Evolutionary conservation across 2,113 vertebrate species (phyloP).

Genomic region (Poicephalus meyeri): DNA sequence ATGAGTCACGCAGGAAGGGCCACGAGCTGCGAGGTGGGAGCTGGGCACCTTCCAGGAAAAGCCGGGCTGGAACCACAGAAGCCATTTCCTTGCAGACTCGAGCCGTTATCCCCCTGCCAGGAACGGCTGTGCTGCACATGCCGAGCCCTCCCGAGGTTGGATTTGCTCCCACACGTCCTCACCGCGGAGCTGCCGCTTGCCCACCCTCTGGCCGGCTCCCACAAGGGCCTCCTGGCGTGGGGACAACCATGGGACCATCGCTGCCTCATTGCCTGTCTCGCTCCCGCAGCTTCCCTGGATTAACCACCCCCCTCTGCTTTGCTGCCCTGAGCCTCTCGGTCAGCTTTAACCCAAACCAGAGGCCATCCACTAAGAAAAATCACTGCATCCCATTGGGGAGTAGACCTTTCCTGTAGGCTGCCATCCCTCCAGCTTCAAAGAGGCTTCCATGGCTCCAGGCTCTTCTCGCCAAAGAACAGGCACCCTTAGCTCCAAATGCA

Average conservation of each 20-base stretch:
- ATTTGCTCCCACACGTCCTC: not conserved
- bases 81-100: not conserved
- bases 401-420: not conserved
- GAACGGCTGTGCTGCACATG: not conserved
- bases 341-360: not conserved
- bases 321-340: accelerated
- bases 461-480: not conserved
- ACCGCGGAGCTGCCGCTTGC: accelerated
- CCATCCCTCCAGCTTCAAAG: not conserved
- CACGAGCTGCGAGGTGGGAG: not conserved
- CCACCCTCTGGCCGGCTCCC: not conserved
- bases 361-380: not conserved
- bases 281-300: not conserved
- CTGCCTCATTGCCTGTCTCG: accelerated
- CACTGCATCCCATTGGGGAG: not conserved
- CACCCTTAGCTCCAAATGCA: not conserved
- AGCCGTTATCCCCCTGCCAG: not conserved
- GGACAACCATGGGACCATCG: accelerated
- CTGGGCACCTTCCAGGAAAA: constrained; percentile 58
- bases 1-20: constrained; percentile 30
- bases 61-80: constrained; percentile 7
- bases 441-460: not conserved
- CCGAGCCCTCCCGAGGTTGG: not conserved
- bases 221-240: not conserved
- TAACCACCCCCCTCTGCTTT: not conserved